Evolutionary conservation across 2,797 vertebrate species (phyloP), one percentile per base, ranked within the genome.

Genomic region (Pangasius djambal): DNA sequence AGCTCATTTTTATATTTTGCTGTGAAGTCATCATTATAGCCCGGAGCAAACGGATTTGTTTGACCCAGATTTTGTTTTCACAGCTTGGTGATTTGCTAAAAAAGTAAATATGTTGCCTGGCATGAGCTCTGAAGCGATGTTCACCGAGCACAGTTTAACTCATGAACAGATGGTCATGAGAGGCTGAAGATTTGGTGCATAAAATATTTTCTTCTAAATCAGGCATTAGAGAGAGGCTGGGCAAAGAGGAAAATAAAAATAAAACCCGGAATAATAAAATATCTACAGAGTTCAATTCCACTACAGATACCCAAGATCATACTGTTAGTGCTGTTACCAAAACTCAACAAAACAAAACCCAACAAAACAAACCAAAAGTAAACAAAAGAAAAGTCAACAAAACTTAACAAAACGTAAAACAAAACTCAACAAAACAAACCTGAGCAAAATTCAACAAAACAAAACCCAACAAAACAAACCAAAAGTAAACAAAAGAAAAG

Each of bases 41-140:
- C 13, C 59, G 50, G 70, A 83, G 57, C 44, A 87, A 61, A 52
- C 67, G 22, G 31, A 44, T 63, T 83, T 89, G 37, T 93, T 85
- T 93, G 92, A 95, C 94, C 91, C 92, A 94, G 77, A 94, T 95
- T 92, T 89, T 48, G 88, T 87, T 91, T 90, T 91, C 89, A 88
- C 89, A 86, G 88, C 83, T 89, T 44, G 92, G 91, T 88, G 83
- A 91, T 92, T 95, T 57, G 83, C 88, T 90, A 90, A 89, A 84
- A 91, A 90, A 91, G 87, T 90, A 91, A 93, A 92, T 92, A 92
- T 92, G 92, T 85, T 92, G 85, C 86, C 89, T 92, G 90, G 91
- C 89, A 93, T 65, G 40, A 85, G 69, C 78, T 89, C 86, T 81
- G 88, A 92, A 92, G 92, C 72, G 88, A 87, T 83, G 88, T 92